Evolutionary conservation across 2,797 vertebrate species (phyloP), one percentile per base, ranked within the genome.

Genomic region (Gadopsis marmoratus): DNA sequence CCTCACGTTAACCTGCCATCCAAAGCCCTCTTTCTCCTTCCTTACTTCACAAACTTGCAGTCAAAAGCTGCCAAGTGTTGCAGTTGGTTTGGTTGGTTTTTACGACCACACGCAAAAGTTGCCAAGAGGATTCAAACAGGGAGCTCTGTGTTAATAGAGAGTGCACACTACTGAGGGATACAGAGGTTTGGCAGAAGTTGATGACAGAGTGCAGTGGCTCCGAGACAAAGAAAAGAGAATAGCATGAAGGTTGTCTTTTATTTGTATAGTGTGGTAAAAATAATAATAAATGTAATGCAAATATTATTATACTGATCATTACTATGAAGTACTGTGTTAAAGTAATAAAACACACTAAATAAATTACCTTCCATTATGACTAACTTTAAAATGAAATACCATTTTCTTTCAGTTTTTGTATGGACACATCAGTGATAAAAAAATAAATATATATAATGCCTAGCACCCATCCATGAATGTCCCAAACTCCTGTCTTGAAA

Each of bases 21-120:
- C 26, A 54, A 29, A 59, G n/a, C 13, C 7, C 14, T 76, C 21
- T 51, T 47, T 62, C n/a, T 54, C 26, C 33, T 23, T 68, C 67
- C 23, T 16, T 51, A 37, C 26, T n/a, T 59, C 37, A 55, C 1
- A 0, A 53, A 39, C 17, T 60, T 39, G n/a, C 31, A 68, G n/a
- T 60, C 9, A 9, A 19, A 54, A 47, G 2, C 3, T 47, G 60
- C 53, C 35, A 71, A 67, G 43, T 62, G 43, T 41, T 76, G 45
- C 51, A 66, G 56, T 62, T 68, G 31, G 72, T 39, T 73, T 19
- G 48, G 66, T 8, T 65, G 33, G 26, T 45, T 48, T 48, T 74
- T 58, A 67, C 4, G 8, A 62, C 50, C 45, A 29, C 41, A 64
- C 23, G 16, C 33, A 45, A 29, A 54, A 31, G 62, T 72, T 76